Percentiles rank a stretch among this genome's conserved stretches.
These are phyloP conservation scores for Amblyopsis rosae DNA, from an alignment of 2,113 vertebrate species.

Conservation along the genomic window DNA sequence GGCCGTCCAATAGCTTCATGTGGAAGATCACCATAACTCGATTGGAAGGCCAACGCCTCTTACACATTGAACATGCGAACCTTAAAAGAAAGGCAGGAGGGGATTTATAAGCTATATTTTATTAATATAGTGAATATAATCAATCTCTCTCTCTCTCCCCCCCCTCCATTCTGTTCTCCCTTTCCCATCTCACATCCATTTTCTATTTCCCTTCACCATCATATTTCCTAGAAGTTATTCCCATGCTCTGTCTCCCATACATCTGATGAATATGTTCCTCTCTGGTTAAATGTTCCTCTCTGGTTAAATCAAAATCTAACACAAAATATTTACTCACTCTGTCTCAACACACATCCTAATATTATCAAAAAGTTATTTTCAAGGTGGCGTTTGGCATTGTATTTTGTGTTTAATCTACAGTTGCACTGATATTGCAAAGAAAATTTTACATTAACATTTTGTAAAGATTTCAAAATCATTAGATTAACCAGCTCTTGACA, in stretches of 20 bases:
- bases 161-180: too few relatives aligned
- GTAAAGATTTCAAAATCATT: too few relatives aligned
- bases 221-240: too few relatives aligned
- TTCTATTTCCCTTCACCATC: too few relatives aligned
- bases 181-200: too few relatives aligned
- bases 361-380: not conserved
- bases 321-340: not conserved
- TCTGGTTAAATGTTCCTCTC: too few relatives aligned
- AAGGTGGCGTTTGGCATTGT: not conserved
- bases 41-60: slow-evolving; percentile 74
- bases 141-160: too few relatives aligned
- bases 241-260: too few relatives aligned
- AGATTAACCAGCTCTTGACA: too few relatives aligned
- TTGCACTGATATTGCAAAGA: not conserved
- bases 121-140: too few relatives aligned
- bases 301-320: not conserved
- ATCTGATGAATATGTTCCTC: too few relatives aligned
- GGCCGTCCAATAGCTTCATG: slow-evolving; percentile 1
- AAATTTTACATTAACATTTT: too few relatives aligned
- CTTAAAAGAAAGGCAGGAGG: slow-evolving; percentile 48
- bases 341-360: not conserved
- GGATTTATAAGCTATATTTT: not conserved
- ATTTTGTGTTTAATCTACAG: not conserved
- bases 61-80: slow-evolving; percentile 79
- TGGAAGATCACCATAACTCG: slow-evolving; percentile 73